phyloP scores from a whole-genome alignment of 2,113 vertebrate genomes.

The Myrmecobius fasciatus region DNA sequence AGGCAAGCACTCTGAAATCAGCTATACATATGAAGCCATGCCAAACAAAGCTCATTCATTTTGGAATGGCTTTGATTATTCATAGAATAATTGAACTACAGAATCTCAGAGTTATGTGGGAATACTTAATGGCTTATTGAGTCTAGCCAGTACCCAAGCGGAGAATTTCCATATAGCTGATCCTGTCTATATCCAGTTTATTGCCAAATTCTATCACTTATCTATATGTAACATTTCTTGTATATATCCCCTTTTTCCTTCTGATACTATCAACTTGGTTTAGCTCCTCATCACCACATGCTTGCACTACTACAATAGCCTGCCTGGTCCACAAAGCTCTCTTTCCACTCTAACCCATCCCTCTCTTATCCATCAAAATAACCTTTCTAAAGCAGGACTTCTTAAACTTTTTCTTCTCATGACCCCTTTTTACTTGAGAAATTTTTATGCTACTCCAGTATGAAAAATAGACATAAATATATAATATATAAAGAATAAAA shows the following conservation, averaged over 20 bases:
- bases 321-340: background rate
- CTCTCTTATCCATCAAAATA: background rate
- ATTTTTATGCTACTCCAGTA: no score
- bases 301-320: no score
- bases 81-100: background rate
- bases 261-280: background rate
- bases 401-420: no score
- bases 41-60: background rate
- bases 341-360: background rate
- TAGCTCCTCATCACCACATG: background rate
- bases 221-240: background rate
- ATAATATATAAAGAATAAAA: no score
- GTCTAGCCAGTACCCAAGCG: background rate
- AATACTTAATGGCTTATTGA: background rate
- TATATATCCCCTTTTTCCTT: background rate
- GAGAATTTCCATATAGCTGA: background rate
- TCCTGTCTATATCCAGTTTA: background rate
- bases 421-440: no score
- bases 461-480: no score
- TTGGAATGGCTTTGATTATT: background rate
- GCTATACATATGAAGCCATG: background rate
- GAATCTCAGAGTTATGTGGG: background rate
- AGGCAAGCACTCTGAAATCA: background rate
- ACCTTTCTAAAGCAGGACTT: background rate
- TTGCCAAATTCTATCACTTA: background rate